Evolutionary conservation across 2,797 vertebrate genomes (phyloP).

Genomic region (Eulemur mongoz): DNA sequence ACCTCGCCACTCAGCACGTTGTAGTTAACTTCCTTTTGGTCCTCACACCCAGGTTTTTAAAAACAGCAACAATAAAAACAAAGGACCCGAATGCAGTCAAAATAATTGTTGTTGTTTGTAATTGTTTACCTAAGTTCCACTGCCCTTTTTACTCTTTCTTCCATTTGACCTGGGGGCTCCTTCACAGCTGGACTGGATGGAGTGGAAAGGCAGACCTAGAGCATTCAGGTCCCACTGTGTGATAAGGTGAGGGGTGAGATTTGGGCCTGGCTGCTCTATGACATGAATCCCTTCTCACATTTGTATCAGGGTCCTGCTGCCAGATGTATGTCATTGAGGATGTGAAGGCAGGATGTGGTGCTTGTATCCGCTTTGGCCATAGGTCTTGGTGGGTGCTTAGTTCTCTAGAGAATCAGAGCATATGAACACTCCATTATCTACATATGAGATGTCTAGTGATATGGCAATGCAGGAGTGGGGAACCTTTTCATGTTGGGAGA

Average conservation of each 20-base stretch:
- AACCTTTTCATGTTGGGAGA: no score
- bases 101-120: background rate
- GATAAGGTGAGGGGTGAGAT: background rate
- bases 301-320: background rate
- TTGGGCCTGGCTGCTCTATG: background rate
- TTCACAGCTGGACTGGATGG: background rate
- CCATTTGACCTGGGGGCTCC: background rate
- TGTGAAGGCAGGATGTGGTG: no score
- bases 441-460: background rate
- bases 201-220: background rate
- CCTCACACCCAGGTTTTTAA: background rate
- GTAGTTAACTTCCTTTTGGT: background rate
- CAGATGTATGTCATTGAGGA: background rate
- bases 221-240: background rate
- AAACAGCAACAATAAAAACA: background rate
- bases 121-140: background rate
- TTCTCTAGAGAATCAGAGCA: background rate
- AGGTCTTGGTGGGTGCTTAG: background rate
- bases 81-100: background rate
- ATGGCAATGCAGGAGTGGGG: no score
- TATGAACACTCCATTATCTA: background rate
- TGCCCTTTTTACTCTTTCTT: background rate
- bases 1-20: background rate
- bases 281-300: background rate
- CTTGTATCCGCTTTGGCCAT: background rate